These are phyloP conservation scores for Campodea augens DNA, from an alignment of 1,140 invertebrate species.

Conservation along the genomic window DNA sequence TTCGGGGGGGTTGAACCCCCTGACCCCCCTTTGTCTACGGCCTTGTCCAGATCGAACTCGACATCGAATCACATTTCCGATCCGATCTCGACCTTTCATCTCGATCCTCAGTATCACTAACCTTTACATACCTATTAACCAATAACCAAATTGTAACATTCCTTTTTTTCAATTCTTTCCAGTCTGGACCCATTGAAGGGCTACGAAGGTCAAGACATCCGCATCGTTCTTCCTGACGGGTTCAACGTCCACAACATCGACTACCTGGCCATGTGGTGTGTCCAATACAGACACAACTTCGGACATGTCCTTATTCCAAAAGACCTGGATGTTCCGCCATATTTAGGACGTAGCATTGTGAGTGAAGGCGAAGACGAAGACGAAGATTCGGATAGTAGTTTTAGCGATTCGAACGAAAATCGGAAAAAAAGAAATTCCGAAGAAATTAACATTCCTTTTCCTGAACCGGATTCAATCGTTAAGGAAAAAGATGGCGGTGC, in stretches of 20 bases:
- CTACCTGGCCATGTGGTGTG: conserved; percentile 79
- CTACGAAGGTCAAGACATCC: conserved; percentile 79
- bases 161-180: conserved; percentile 11
- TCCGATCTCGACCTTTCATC: no score
- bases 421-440: neutral
- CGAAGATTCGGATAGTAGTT: neutral
- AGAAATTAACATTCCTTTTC: neutral
- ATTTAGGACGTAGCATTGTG: conserved; percentile 69
- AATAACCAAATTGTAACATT: no score
- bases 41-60: no score
- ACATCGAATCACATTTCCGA: no score
- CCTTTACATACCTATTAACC: no score
- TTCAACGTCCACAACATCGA: conserved; percentile 78
- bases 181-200: conserved; percentile 54
- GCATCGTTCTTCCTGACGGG: conserved; percentile 63
- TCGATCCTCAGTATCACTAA: no score
- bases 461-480: no score
- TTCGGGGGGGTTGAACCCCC: no score
- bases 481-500: conserved; percentile 38
- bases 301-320: conserved; percentile 75
- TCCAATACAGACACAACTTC: conserved; percentile 69
- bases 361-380: conserved; percentile 39
- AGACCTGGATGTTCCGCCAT: conserved; percentile 71
- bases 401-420: no score
- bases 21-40: no score